Conservation (phyloP, 2,797 vertebrate species). For the Odontamblyopus rebecca region DNA sequence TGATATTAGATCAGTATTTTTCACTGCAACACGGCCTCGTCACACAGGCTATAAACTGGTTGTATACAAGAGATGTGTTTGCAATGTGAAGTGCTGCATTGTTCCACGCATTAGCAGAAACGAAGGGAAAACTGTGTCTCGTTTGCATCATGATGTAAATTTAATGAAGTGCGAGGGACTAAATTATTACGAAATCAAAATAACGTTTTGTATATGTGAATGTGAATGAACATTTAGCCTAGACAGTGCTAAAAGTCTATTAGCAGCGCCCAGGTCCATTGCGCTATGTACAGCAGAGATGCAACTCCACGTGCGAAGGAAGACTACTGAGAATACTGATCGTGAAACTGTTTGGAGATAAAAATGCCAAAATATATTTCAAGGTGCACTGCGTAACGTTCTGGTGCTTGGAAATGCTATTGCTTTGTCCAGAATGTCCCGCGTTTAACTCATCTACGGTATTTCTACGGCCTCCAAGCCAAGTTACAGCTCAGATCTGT, state of each 20-base stretch:
- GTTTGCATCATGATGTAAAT: constrained; percentile 1
- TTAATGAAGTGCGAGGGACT: not conserved
- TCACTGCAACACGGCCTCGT: constrained; percentile 39
- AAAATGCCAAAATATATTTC: not conserved
- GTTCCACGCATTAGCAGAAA: not conserved
- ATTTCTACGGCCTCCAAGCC: too few species aligned
- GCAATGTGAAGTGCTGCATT: not conserved
- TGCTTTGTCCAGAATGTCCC: too few species aligned
- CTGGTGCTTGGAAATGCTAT: too few species aligned
- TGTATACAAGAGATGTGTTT: constrained; percentile 11
- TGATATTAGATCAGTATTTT: constrained; percentile 69
- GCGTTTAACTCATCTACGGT: too few species aligned
- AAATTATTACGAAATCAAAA: not conserved
- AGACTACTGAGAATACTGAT: not conserved
- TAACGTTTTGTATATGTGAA: constrained; percentile 9
- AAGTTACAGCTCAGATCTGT: too few species aligned
- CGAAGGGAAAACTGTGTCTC: not conserved
- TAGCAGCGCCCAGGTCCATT: too few species aligned
- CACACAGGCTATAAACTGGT: constrained; percentile 18
- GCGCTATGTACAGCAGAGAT: not conserved
- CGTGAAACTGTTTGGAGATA: not conserved
- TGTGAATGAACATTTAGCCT: not conserved
- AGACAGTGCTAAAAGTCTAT: not conserved
- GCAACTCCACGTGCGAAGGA: not conserved
- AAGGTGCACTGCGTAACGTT: too few species aligned